phyloP scores from a whole-genome alignment of 1,140 invertebrate species.

The Phenacoccus solenopsis region DNA sequence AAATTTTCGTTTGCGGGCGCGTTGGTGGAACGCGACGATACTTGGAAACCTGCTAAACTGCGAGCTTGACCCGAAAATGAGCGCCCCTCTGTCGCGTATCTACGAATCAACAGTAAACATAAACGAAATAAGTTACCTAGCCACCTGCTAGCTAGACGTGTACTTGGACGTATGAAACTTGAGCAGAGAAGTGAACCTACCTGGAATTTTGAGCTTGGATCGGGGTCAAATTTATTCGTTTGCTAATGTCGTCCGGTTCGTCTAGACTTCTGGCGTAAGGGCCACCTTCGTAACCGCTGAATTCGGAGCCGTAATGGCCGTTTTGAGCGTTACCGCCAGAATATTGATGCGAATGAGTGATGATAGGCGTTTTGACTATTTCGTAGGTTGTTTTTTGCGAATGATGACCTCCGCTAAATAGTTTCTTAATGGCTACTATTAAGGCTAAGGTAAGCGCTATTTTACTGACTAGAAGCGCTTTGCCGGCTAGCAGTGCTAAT shows the following conservation, averaged over 20 bases:
- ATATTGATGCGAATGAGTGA: conserved; percentile 59
- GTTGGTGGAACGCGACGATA: too few species aligned
- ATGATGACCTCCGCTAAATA: conserved; percentile 41
- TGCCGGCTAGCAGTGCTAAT: conserved; percentile 55
- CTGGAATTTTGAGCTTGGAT: background rate
- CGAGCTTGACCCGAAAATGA: too few species aligned
- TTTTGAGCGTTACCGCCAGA: conserved; percentile 56
- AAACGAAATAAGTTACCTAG: too few species aligned
- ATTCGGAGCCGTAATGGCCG: conserved; percentile 40
- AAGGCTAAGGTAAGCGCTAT: conserved; percentile 59
- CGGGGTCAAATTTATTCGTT: background rate
- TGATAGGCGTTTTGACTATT: conserved; percentile 70
- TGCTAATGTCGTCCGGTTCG: conserved; percentile 7
- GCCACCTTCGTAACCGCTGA: conserved; percentile 33
- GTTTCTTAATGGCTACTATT: conserved; percentile 61
- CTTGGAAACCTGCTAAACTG: too few species aligned
- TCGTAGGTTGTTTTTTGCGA: conserved; percentile 69
- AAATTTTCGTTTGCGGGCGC: too few species aligned
- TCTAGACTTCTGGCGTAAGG: conserved; percentile 32
- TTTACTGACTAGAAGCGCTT: conserved; percentile 57
- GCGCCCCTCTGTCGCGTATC: too few species aligned
- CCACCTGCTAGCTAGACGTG: too few species aligned
- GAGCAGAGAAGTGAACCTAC: background rate
- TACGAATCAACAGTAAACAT: too few species aligned
- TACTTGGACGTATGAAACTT: background rate